Evolutionary conservation across 2,797 vertebrate species (phyloP).

Genomic region (Sebastolobus alascanus): DNA sequence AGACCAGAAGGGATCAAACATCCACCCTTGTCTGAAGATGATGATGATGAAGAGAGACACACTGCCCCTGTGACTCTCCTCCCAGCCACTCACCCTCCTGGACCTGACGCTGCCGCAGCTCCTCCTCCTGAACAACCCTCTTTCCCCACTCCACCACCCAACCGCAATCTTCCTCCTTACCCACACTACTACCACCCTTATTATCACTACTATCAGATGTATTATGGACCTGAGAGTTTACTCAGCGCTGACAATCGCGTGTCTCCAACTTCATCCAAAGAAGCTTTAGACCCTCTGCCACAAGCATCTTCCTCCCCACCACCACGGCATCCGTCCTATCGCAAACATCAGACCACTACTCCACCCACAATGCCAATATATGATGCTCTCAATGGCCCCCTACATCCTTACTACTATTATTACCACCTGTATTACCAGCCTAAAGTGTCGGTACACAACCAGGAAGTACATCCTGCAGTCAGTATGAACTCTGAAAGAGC

Average conservation of each 20-base stretch:
- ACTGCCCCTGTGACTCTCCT: constrained; percentile 4
- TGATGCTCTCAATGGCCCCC: not conserved
- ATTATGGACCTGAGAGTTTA: constrained; percentile 21
- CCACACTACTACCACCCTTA: constrained; percentile 42
- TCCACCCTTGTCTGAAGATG: not conserved
- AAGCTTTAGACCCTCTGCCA: not conserved
- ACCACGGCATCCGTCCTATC: not conserved
- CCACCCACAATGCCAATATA: not conserved
- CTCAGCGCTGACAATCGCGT: rapidly evolving
- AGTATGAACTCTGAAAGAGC: constrained; percentile 4
- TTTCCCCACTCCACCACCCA: not conserved
- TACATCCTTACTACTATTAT: constrained; percentile 43
- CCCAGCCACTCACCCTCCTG: not conserved
- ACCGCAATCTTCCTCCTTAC: constrained; percentile 17
- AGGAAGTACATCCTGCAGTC: not conserved
- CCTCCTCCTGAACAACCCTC: constrained; percentile 17
- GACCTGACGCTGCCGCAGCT: not conserved
- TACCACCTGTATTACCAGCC: constrained; percentile 34
- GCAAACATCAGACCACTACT: not conserved
- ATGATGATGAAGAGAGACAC: not conserved
- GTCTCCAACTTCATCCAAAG: constrained; percentile 19
- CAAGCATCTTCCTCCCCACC: not conserved
- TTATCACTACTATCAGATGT: constrained; percentile 41
- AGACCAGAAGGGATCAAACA: not conserved
- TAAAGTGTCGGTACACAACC: not conserved